These are phyloP conservation scores for Hydropotes inermis DNA, from an alignment of 2,113 vertebrate genomes.

Conservation along the genomic window DNA sequence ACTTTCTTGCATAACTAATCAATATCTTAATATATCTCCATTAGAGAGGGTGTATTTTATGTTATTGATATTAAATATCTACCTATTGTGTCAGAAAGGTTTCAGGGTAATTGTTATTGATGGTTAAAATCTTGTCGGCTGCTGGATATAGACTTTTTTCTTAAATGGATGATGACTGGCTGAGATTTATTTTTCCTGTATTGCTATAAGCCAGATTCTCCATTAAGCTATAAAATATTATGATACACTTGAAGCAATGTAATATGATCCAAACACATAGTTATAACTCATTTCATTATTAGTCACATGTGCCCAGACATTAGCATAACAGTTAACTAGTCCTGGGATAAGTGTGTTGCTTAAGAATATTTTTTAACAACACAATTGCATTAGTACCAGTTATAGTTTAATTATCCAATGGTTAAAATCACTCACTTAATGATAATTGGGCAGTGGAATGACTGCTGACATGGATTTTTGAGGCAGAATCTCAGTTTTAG, in stretches of 20 bases:
- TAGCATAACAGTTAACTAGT: constrained; percentile 68
- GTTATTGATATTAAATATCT: constrained; percentile 81
- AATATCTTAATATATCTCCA: constrained; percentile 80
- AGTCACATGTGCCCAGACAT: constrained; percentile 64
- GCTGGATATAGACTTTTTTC: constrained; percentile 65
- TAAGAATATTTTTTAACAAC: constrained; percentile 71
- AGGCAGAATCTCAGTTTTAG: constrained; percentile 77
- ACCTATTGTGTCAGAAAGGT: constrained; percentile 69
- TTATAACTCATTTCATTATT: constrained; percentile 74
- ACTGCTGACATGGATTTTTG: constrained; percentile 75
- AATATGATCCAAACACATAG: constrained; percentile 69
- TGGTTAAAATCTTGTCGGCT: constrained; percentile 62
- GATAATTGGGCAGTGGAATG: constrained; percentile 68
- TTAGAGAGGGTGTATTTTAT: constrained; percentile 76
- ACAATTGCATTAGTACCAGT: constrained; percentile 66
- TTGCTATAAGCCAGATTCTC: constrained; percentile 73
- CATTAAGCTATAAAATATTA: constrained; percentile 77
- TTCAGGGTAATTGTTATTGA: constrained; percentile 79
- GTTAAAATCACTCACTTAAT: constrained; percentile 70
- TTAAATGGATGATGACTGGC: constrained; percentile 68
- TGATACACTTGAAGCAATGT: constrained; percentile 69
- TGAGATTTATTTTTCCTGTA: constrained; percentile 76
- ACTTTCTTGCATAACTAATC: constrained; percentile 77
- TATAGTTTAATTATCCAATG: constrained; percentile 74
- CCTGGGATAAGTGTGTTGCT: constrained; percentile 45